These are phyloP conservation scores for Ladona fulva DNA, from an alignment of 1,140 invertebrate species.

Conservation along the genomic window DNA sequence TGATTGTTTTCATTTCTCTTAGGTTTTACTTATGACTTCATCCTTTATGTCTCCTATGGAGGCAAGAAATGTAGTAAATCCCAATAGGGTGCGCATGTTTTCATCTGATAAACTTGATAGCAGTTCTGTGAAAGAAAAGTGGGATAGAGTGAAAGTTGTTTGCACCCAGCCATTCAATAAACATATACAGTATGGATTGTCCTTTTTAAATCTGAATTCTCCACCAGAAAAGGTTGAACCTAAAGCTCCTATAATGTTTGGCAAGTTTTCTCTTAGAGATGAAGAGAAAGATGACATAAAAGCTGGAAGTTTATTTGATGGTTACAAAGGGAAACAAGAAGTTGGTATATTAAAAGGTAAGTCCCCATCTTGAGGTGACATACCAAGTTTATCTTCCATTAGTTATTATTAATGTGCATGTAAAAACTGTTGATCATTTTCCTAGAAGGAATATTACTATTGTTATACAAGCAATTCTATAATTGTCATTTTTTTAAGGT, in stretches of 20 bases:
- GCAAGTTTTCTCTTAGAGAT: constrained; percentile 51
- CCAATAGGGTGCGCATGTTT: constrained; percentile 67
- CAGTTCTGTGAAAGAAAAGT: constrained; percentile 51
- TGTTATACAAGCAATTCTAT: too few species aligned
- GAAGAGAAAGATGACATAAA: constrained; percentile 34
- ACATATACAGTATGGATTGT: constrained; percentile 64
- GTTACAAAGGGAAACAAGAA: constrained; percentile 30
- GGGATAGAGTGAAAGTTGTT: constrained; percentile 69
- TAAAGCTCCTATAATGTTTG: constrained; percentile 33
- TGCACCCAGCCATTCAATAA: constrained; percentile 83
- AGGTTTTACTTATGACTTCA: constrained; percentile 67
- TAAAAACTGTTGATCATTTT: too few species aligned
- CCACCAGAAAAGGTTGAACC: constrained; percentile 25
- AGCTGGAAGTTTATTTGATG: constrained; percentile 44
- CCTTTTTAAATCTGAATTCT: constrained; percentile 63
- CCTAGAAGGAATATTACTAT: too few species aligned
- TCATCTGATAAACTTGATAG: constrained; percentile 48
- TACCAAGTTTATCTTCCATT: too few species aligned
- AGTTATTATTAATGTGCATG: too few species aligned
- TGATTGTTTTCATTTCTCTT: constrained; percentile 23
- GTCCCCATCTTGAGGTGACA: too few species aligned
- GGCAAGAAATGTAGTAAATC: constrained; percentile 51
- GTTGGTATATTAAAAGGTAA: neutral
- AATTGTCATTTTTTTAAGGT: too few species aligned
- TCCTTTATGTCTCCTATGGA: constrained; percentile 74